Evolutionary conservation across 1,140 invertebrate species (phyloP), one percentile per base, ranked within the genome.

Genomic region (Drosophila watanabei): DNA sequence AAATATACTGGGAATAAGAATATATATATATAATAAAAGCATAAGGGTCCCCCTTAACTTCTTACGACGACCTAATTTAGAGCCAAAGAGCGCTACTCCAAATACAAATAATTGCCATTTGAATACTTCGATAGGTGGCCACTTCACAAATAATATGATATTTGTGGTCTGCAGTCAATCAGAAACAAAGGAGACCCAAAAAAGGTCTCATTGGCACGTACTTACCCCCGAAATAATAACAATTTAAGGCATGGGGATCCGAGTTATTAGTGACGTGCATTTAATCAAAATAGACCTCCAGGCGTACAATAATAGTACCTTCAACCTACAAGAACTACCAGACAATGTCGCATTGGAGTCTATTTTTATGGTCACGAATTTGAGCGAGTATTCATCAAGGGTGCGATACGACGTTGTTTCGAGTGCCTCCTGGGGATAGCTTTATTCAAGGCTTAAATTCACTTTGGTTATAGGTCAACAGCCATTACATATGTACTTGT

Each of bases 341-440:
- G 39, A 68, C 64, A 52, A 24, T 58, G 69, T 58, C 52, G 52
- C 66, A 72, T 54, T 54, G 18, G 11, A 11, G 43, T 41, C 71
- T 76, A 76, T 76, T 76, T 76, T 45, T 66, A 43, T 66, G 39
- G 60, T 45, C 60, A 43, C 71, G 41, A 76, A 65, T 75, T 65
- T 37, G 57, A 48, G 24, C 14, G 20, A 13, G 41, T 37, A 39
- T 41, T 54, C 20, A 41, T 24, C 33, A 46, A n/a, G 35, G n/a
- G 69, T 39, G 30, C 46, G 28, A 52, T 33, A 20, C 57, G 39
- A 18, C 57, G 39, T 46, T 28, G 46, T 24, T 43, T 16, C 16
- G 57, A 39, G 57, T 20, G 24, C 72, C 58, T 30, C 32, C 32
- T 10, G 49, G 60, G 43, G 49, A 71, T 45, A 54, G 39, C 35